Evolutionary conservation across 2,888 invertebrate species (phyloP).

Genomic region (Mycalesis mineus): DNA sequence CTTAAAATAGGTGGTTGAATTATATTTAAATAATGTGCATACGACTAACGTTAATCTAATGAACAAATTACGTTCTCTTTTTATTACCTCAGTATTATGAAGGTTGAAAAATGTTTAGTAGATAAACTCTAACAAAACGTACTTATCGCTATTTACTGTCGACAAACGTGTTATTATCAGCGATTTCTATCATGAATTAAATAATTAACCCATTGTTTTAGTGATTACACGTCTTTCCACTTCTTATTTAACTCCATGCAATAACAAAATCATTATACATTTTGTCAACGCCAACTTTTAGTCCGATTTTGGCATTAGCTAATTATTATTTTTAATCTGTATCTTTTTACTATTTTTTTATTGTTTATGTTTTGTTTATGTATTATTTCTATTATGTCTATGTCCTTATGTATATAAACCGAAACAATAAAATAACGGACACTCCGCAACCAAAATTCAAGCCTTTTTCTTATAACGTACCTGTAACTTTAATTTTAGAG

Average conservation of each 20-base stretch:
- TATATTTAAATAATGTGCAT: not conserved
- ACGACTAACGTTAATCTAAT: not conserved
- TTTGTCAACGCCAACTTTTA: no score
- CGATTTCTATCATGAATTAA: conserved; percentile 9
- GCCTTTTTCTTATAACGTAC: no score
- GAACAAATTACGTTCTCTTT: not conserved
- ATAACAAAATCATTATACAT: no score
- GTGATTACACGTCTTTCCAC: conserved; percentile 10
- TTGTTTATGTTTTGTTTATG: no score
- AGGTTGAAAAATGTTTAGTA: conserved; percentile 3
- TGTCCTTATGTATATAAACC: no score
- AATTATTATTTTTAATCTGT: no score
- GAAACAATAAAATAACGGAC: no score
- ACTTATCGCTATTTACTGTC: not conserved
- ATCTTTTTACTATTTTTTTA: no score
- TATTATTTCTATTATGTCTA: no score
- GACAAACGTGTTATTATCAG: conserved; percentile 12
- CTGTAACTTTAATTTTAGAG: no score
- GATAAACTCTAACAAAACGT: not conserved
- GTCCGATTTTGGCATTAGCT: no score
- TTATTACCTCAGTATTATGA: not conserved
- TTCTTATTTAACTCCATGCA: not conserved
- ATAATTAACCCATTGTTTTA: conserved; percentile 18
- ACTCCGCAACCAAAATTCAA: no score
- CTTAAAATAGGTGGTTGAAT: not conserved